A percentile compares a stretch with the other conserved stretches of the same genome.
Conservation (phyloP, 2,113 vertebrate species). For the Trinectes maculatus region DNA sequence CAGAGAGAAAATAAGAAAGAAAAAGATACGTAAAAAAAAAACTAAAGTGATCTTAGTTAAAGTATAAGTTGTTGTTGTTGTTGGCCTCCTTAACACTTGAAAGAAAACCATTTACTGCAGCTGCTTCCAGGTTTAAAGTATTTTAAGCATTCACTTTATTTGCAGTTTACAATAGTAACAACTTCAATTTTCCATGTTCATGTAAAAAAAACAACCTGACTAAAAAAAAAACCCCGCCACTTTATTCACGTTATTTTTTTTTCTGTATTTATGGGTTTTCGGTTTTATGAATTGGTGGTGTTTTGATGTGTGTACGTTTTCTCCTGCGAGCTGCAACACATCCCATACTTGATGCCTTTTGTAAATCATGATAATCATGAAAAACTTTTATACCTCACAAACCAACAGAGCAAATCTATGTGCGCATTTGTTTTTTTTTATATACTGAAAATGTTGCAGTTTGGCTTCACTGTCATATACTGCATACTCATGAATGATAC, state of each 20-base stretch:
- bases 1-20: too few relatives aligned
- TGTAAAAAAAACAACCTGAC: not conserved
- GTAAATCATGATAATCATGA: conserved; percentile 11
- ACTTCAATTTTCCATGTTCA: not conserved
- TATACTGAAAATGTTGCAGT: not conserved
- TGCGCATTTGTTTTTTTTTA: conserved; percentile 13
- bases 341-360: conserved; percentile 16
- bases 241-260: not conserved
- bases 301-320: conserved; percentile 13
- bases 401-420: not conserved
- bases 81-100: too few relatives aligned
- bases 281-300: not conserved
- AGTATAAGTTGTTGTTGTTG: too few relatives aligned
- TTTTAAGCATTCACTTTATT: not conserved
- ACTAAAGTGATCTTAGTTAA: too few relatives aligned
- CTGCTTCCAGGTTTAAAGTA: not conserved
- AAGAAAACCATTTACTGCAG: not conserved
- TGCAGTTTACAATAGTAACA: not conserved
- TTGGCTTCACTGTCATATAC: conserved; percentile 1
- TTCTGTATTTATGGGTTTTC: conserved; percentile 7
- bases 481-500: not conserved
- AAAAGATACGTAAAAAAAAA: too few relatives aligned
- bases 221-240: not conserved
- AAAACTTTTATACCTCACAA: conserved; percentile 21
- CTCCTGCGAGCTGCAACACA: not conserved